Base-by-base conservation (phyloP, 2,888 invertebrate species). In the Halictus quadricinctus region DNA sequence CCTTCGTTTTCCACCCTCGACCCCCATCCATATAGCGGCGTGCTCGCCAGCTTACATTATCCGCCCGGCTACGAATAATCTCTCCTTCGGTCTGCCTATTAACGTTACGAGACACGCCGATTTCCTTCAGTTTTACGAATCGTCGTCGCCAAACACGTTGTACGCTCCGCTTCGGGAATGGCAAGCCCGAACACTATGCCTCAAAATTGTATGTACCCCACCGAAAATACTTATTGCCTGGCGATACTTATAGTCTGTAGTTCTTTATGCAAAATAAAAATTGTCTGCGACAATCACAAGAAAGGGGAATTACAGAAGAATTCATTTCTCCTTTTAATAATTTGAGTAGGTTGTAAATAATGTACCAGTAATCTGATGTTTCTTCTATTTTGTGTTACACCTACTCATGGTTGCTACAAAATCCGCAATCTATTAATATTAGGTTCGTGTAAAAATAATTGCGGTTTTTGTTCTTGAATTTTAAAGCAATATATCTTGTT, bases 41-140 rank as follows among this genome's bases (percentile, higher is more conserved):
- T 87, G 88, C 84, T 86, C 77, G 85, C 85, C 87, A 87, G 91
- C 90, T 93, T 92, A 91, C 89, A 89, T 91, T 89, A 91, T 90
- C 86, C 87, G 84, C 86, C 90, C 88, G 89, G 88, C 89, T 90
- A 89, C 90, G 91, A 91, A 92, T 93, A 92, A 93, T 92, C 90
- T 90, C 90, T 90, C 88, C 81, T 80, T 87, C 79, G 76, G 81
- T 84, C 87, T 88, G 87, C 88, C 89, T 88, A 90, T 90, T 90
- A 89, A 86, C 88, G 80, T 85, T 89, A 86, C 84, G 86, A 80
- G 86, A 90, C 86, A 86, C 85, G 54, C 76, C 85, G 77, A 88
- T 83, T 83, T 85, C 79, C 83, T 80, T 72, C 60, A 76, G 58
- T 79, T 77, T 66, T 54, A 64, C 74, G 79, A 79, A 73, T 85